Conservation (phyloP, 2,797 vertebrate genomes). For the Myotis findleyi region DNA sequence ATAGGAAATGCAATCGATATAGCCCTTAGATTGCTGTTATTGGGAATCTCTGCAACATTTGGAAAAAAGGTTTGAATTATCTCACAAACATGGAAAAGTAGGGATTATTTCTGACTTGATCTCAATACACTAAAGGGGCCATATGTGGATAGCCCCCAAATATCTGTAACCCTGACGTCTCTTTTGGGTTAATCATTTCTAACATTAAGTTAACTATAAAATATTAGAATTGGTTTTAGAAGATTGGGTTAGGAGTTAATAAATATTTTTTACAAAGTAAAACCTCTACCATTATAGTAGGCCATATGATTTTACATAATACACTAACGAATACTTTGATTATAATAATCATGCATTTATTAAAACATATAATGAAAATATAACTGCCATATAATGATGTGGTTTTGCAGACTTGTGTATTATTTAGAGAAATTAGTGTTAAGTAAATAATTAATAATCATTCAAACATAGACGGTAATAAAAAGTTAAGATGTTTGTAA, state of each 20-base stretch:
- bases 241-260: background rate
- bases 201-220: background rate
- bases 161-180: background rate
- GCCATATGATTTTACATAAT: background rate
- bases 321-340: background rate
- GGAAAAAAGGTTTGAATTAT: background rate
- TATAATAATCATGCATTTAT: background rate
- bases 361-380: background rate
- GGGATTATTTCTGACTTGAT: background rate
- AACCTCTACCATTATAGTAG: background rate
- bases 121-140: background rate
- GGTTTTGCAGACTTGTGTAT: background rate
- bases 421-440: background rate
- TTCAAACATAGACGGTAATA: background rate
- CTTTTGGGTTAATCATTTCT: background rate
- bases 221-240: background rate
- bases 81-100: background rate
- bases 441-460: background rate
- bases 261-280: conserved; percentile 6
- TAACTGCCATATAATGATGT: background rate
- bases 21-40: background rate
- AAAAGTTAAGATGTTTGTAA: background rate
- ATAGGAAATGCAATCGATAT: background rate
- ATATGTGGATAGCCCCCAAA: background rate
- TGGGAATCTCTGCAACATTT: background rate